Conservation (phyloP, 2,113 vertebrate genomes). For the Phodopus roborovskii region DNA sequence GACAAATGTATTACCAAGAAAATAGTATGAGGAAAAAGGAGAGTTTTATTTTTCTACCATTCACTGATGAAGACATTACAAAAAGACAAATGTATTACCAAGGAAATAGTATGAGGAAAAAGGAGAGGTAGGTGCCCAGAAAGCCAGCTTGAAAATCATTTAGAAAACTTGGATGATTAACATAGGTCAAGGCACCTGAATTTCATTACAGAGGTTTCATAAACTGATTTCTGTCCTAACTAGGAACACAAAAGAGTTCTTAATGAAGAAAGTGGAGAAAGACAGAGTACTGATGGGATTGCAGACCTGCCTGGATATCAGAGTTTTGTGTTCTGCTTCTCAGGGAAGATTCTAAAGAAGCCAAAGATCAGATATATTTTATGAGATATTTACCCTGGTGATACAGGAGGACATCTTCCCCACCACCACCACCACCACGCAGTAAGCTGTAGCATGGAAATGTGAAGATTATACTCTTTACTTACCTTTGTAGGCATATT, state of each 20-base stretch:
- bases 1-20: background rate
- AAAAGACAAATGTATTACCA: background rate
- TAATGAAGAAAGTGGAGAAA: background rate
- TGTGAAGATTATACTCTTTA: background rate
- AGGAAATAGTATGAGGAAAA: background rate
- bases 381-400: background rate
- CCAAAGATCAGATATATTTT: background rate
- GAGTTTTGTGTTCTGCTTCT: background rate
- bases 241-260: background rate
- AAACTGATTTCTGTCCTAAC: constrained; percentile 15
- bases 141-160: background rate
- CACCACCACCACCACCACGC: no score
- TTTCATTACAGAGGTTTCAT: background rate
- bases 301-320: background rate
- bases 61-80: background rate
- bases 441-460: background rate
- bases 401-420: background rate
- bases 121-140: background rate
- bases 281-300: background rate
- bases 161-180: background rate
- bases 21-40: constrained; percentile 13
- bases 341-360: background rate
- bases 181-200: background rate
- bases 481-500: background rate
- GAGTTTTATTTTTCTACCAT: background rate